A percentile compares a stretch with the other conserved stretches of the same genome.
phyloP scores from a whole-genome alignment of 2,797 vertebrate genomes.

The Peromyscus nudipes region DNA sequence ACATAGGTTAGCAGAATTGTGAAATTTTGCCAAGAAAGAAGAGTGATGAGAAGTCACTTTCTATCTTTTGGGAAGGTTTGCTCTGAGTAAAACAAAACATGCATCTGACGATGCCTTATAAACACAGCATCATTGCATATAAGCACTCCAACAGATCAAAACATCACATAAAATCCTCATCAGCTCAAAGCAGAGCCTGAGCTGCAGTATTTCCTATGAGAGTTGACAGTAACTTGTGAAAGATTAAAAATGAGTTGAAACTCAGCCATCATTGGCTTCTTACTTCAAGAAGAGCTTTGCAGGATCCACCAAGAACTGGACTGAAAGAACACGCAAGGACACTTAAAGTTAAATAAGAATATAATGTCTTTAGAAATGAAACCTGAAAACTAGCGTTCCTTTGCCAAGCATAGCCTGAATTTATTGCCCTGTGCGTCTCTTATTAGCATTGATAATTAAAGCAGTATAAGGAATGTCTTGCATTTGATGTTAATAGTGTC shows the following conservation, averaged over 20 bases:
- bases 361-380: conserved; percentile 78
- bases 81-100: conserved; percentile 48
- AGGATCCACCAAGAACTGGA: conserved; percentile 21
- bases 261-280: background rate
- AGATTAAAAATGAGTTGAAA: conserved; percentile 46
- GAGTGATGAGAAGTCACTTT: background rate
- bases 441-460: conserved; percentile 84
- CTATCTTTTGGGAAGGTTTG: background rate
- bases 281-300: conserved; percentile 57
- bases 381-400: conserved; percentile 76
- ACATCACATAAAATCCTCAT: conserved; percentile 31
- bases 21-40: conserved; percentile 10
- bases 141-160: conserved; percentile 38
- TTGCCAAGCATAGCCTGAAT: conserved; percentile 68
- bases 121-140: background rate
- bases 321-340: conserved; percentile 77
- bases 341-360: conserved; percentile 76
- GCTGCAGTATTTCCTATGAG: conserved; percentile 22
- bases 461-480: conserved; percentile 72
- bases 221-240: conserved; percentile 53
- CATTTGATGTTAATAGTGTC: conserved; percentile 79
- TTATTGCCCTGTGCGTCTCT: conserved; percentile 76
- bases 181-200: background rate
- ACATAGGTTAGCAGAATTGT: background rate
- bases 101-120: background rate